Evolutionary conservation across 1,140 invertebrate species (phyloP), one percentile per base, ranked within the genome.

Genomic region (Bathynomus jamesi): DNA sequence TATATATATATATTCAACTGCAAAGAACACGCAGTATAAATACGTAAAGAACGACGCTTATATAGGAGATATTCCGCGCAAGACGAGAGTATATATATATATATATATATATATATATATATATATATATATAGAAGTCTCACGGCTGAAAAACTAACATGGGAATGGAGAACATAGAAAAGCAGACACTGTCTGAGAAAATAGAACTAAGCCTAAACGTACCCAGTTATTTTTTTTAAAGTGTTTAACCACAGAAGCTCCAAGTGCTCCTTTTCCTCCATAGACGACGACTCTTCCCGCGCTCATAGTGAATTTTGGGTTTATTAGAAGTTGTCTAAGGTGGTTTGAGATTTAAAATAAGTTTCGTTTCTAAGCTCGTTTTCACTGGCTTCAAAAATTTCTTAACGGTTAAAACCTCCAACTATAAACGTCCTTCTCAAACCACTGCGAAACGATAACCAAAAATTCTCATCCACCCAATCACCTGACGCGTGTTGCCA

Each of bases 231-330:
- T 89, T 7, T 87, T 85, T 84, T 97, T 97, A 78, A 98, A 96
- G 80, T 91, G 87, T 7, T 89, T 87, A 0, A 98, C 89, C 80
- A 93, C 91, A 67, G 87, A 87, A 3, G 89, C 88, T 21, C 96
- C 96, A 24, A 99, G 84, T 46, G 96, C 96, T 73, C 96, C 96
- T 82, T 90, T 90, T 7, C 96, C 96, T 70, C 96, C 96, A 80
- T 97, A 97, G 78, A 98, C 87, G 64, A 97, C 82, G 69, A 96
- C 89, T 81, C 89, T 88, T 80, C 89, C 88, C 3, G 81, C 69
- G 70, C 11, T 17, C 40, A 53, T 53, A 17, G 5, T 5, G 1
- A 5, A 5, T 53, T 53, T 53, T 53, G 2, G n/a, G n/a, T n/a
- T n/a, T n/a, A n/a, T n/a, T n/a, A n/a, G n/a, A n/a, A n/a, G n/a